These are phyloP conservation scores for Parnassius glacialis DNA, from an alignment of 2,888 invertebrate species.

Conservation along the genomic window DNA sequence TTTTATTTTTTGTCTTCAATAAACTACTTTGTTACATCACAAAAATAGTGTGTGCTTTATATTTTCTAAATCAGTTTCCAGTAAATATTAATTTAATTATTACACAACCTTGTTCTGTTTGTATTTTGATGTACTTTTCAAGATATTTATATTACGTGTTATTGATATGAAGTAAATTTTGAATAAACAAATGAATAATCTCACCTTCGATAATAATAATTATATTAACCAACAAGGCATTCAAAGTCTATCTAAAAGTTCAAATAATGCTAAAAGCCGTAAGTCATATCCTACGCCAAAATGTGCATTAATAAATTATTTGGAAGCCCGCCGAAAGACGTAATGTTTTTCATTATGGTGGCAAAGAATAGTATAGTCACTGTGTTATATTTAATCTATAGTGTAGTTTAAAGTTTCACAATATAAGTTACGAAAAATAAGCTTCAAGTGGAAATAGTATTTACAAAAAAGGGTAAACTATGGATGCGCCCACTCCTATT, in stretches of 20 bases:
- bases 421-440: slow-evolving; percentile 3
- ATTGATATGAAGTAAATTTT: slow-evolving; percentile 26
- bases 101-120: slow-evolving; percentile 22
- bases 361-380: no score
- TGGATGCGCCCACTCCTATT: slow-evolving; percentile 32
- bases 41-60: neutral
- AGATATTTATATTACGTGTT: slow-evolving; percentile 9
- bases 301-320: no score
- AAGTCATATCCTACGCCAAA: no score
- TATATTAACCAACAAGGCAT: no score
- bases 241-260: no score
- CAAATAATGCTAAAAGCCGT: no score
- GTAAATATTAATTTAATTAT: slow-evolving; percentile 5
- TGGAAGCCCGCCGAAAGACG: no score
- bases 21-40: slow-evolving; percentile 4
- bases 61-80: neutral
- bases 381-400: no score
- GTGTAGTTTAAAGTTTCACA: neutral
- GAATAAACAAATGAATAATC: no score
- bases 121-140: slow-evolving; percentile 10
- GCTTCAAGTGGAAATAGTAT: neutral
- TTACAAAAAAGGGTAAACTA: slow-evolving; percentile 17
- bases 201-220: no score
- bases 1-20: slow-evolving; percentile 4
- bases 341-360: no score